These are phyloP conservation scores for Dilophus febrilis DNA, from an alignment of 2,888 invertebrate species.

Conservation along the genomic window DNA sequence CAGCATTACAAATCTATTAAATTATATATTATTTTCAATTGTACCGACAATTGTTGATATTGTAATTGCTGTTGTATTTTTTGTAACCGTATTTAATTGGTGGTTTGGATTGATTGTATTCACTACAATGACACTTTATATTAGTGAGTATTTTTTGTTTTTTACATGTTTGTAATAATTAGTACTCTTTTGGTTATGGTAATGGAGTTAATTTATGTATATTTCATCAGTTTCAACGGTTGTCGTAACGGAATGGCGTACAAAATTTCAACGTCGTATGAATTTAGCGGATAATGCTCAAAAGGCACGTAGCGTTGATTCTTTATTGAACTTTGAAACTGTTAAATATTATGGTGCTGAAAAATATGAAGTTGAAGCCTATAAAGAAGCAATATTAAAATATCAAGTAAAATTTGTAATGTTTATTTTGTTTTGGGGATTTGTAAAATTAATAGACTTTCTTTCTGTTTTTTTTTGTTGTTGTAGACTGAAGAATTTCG, in stretches of 20 bases:
- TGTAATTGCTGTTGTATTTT: slow-evolving; percentile 75
- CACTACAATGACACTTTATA: slow-evolving; percentile 79
- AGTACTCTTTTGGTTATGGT: slow-evolving; percentile 3
- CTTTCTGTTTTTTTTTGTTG: slow-evolving; percentile 14
- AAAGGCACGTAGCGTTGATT: slow-evolving; percentile 85
- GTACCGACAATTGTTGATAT: slow-evolving; percentile 87
- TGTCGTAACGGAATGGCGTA: slow-evolving; percentile 91
- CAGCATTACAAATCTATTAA: slow-evolving; percentile 85
- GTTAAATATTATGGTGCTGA: slow-evolving; percentile 97
- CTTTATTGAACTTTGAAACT: slow-evolving; percentile 93
- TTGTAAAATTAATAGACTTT: too few species aligned
- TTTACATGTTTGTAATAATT: too few species aligned
- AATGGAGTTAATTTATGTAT: not conserved
- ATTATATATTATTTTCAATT: slow-evolving; percentile 84
- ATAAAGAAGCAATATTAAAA: slow-evolving; percentile 64
- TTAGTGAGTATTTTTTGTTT: slow-evolving; percentile 73
- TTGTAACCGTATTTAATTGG: slow-evolving; percentile 69
- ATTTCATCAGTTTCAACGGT: slow-evolving; percentile 56
- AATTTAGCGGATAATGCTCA: slow-evolving; percentile 87
- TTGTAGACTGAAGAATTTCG: slow-evolving; percentile 78
- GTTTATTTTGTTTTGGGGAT: too few species aligned
- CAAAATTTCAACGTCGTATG: slow-evolving; percentile 85
- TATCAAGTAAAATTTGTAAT: slow-evolving; percentile 66
- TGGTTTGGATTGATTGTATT: slow-evolving; percentile 96
- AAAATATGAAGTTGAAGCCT: slow-evolving; percentile 73